Percentiles rank a stretch among this genome's conserved stretches.
Evolutionary conservation across 2,888 invertebrate species (phyloP).

Genomic region (Drosophila mulleri): DNA sequence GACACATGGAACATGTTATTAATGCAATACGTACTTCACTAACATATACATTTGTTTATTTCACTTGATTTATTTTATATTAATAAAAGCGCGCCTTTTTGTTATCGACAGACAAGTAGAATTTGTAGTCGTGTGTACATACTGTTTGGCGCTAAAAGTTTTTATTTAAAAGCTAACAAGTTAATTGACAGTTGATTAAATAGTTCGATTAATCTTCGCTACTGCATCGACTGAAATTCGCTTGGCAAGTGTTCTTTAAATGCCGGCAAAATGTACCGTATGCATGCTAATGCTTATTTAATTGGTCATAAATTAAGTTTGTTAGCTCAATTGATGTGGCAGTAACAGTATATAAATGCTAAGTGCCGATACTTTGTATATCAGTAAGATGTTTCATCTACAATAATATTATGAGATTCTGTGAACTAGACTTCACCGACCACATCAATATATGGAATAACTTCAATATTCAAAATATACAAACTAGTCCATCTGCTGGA

Average conservation of each 20-base stretch:
- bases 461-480: neutral
- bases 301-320: neutral
- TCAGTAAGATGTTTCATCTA: too few species aligned
- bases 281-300: neutral
- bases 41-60: neutral
- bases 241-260: neutral
- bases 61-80: too few species aligned
- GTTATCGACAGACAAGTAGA: neutral
- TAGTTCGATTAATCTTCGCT: neutral
- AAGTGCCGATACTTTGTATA: neutral
- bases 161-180: conserved; percentile 1
- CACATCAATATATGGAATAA: neutral
- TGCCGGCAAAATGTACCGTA: neutral
- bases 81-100: neutral
- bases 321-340: neutral
- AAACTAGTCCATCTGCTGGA: neutral
- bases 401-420: neutral
- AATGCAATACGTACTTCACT: neutral
- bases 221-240: neutral
- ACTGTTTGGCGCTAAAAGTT: conserved; percentile 29
- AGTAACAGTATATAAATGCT: neutral
- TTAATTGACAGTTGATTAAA: conserved; percentile 2
- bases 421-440: neutral
- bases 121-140: neutral
- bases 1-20: neutral